Evolutionary conservation across 1,140 invertebrate genomes (phyloP).

Genomic region (Drosophila pruinosa): DNA sequence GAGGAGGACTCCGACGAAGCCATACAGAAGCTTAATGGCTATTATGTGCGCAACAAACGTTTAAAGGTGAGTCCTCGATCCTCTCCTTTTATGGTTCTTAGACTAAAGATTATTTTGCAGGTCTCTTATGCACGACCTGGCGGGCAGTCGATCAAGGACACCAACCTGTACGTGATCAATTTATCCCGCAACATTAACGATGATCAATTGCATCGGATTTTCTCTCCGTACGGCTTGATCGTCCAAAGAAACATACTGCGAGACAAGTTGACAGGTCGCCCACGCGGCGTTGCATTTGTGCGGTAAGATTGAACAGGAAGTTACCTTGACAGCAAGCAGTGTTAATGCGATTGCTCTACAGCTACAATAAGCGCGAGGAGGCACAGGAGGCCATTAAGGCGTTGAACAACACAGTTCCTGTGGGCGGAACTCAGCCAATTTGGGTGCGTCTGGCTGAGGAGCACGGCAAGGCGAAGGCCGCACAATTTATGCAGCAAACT

Average conservation of each 20-base stretch:
- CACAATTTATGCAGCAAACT: slow-evolving; percentile 70
- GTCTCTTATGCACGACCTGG: slow-evolving; percentile 96
- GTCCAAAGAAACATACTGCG: slow-evolving; percentile 94
- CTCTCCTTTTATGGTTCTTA: too few species aligned
- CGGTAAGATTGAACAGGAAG: slow-evolving; percentile 86
- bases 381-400: slow-evolving; percentile 94
- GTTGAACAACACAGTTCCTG: slow-evolving; percentile 92
- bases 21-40: slow-evolving; percentile 93
- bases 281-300: slow-evolving; percentile 95
- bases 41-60: slow-evolving; percentile 92
- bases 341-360: slow-evolving; percentile 59
- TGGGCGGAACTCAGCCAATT: slow-evolving; percentile 91
- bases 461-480: slow-evolving; percentile 94
- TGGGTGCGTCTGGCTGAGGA: slow-evolving; percentile 94
- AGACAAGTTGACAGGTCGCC: slow-evolving; percentile 93
- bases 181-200: slow-evolving; percentile 93
- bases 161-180: slow-evolving; percentile 97
- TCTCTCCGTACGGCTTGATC: slow-evolving; percentile 93
- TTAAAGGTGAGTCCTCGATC: slow-evolving; percentile 90
- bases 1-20: slow-evolving; percentile 93
- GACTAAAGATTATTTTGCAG: too few species aligned
- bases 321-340: too few species aligned
- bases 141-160: slow-evolving; percentile 96
- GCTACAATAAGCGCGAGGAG: slow-evolving; percentile 92
- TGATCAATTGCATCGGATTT: slow-evolving; percentile 91